Percentiles rank a stretch among this genome's conserved stretches.
These are phyloP conservation scores for Mustelus asterias DNA, from an alignment of 2,113 vertebrate genomes.

Conservation along the genomic window DNA sequence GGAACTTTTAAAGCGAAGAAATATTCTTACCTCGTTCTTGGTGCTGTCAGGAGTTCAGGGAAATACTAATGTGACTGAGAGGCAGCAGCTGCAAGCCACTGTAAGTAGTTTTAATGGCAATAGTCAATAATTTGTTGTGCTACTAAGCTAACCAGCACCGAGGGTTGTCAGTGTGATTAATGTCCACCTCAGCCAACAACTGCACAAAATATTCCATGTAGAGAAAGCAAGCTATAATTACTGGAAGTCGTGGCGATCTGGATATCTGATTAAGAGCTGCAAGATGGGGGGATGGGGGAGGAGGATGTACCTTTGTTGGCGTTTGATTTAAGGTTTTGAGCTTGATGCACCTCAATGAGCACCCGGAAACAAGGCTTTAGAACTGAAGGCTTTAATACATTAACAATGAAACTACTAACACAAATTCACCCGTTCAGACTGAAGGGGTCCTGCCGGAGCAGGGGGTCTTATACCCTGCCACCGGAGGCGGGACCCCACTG, in stretches of 20 bases:
- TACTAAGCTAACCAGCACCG: neutral
- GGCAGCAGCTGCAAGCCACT: neutral
- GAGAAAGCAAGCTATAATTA: slow-evolving; percentile 4
- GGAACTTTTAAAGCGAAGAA: neutral
- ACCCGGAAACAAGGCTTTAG: no score
- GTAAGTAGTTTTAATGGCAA: neutral
- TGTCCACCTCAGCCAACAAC: neutral
- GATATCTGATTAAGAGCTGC: neutral
- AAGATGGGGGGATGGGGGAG: no score
- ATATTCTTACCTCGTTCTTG: neutral
- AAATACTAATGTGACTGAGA: neutral
- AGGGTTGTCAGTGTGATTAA: neutral
- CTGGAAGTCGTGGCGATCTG: neutral
- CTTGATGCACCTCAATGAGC: no score
- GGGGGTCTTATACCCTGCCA: no score
- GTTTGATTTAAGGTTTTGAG: neutral
- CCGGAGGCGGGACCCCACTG: no score
- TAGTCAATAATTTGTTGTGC: neutral
- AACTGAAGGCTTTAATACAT: no score
- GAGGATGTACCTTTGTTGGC: neutral
- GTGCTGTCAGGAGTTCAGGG: neutral
- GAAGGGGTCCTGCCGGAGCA: no score
- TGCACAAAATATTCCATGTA: neutral
- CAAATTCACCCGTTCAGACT: no score
- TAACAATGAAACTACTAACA: no score